Conservation (phyloP, 2,888 invertebrate genomes). For the Crepidodera aurea region DNA sequence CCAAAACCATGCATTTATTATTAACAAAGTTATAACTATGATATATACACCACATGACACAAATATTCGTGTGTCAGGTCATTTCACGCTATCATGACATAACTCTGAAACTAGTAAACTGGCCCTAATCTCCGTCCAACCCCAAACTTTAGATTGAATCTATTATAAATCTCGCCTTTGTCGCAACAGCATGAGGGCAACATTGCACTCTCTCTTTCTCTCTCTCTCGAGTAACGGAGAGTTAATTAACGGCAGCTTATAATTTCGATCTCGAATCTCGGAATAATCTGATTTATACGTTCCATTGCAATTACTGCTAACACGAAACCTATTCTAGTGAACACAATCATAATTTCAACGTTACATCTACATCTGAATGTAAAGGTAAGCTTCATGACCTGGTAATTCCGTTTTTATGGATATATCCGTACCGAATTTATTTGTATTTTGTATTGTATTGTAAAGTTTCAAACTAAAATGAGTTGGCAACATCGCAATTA, state of each 20-base stretch:
- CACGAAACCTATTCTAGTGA: neutral
- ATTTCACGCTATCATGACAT: neutral
- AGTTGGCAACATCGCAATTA: too few relatives aligned
- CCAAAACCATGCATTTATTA: too few relatives aligned
- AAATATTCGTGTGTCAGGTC: too few relatives aligned
- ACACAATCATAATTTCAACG: too few relatives aligned
- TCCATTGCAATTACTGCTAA: neutral
- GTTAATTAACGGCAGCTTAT: slow-evolving; percentile 11
- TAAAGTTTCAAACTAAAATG: too few relatives aligned
- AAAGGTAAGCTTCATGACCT: too few relatives aligned
- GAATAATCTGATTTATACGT: slow-evolving; percentile 7
- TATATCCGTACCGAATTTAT: too few relatives aligned
- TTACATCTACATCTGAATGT: too few relatives aligned
- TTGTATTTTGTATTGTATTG: too few relatives aligned
- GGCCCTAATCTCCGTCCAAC: neutral
- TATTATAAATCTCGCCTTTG: slow-evolving; percentile 4
- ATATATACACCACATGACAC: too few relatives aligned
- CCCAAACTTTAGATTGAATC: neutral
- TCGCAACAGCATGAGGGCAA: neutral
- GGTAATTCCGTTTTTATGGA: too few relatives aligned
- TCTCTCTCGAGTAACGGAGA: neutral
- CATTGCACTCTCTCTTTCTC: neutral
- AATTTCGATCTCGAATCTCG: slow-evolving; percentile 6
- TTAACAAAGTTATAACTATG: too few relatives aligned
- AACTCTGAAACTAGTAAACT: neutral